Percentiles rank a stretch among this genome's conserved stretches.
These are phyloP conservation scores for Hippocampus barbouri DNA, from an alignment of 2,113 vertebrate species.

Conservation along the genomic window DNA sequence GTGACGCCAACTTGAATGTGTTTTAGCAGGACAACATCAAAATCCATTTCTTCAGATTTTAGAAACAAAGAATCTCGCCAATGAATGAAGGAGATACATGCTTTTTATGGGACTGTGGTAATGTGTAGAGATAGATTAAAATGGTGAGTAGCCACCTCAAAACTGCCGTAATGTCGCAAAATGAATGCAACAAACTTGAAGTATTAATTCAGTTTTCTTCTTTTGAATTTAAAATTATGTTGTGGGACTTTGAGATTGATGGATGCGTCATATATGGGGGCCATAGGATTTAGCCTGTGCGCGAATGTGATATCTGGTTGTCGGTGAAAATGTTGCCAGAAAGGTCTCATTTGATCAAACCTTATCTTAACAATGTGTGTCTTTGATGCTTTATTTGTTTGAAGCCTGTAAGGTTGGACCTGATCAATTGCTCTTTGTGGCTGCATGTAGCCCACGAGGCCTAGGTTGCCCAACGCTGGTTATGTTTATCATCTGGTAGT, in stretches of 20 bases:
- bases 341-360: not conserved
- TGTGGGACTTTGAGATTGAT: not conserved
- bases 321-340: not conserved
- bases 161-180: not conserved
- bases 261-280: not conserved
- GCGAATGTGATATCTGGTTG: not conserved
- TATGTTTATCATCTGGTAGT: not conserved
- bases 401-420: not conserved
- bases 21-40: not conserved
- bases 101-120: not conserved
- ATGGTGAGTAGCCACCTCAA: not conserved
- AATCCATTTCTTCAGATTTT: no score
- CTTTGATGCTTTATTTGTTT: not conserved
- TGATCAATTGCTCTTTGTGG: not conserved
- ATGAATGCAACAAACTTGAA: not conserved
- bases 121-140: not conserved
- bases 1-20: not conserved
- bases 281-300: not conserved
- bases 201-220: not conserved
- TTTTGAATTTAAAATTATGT: not conserved
- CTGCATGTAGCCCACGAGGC: not conserved
- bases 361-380: not conserved
- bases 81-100: not conserved
- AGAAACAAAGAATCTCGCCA: no score
- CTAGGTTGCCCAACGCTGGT: not conserved